Conservation (phyloP, 2,888 invertebrate species). For the Aphrophora alni region DNA sequence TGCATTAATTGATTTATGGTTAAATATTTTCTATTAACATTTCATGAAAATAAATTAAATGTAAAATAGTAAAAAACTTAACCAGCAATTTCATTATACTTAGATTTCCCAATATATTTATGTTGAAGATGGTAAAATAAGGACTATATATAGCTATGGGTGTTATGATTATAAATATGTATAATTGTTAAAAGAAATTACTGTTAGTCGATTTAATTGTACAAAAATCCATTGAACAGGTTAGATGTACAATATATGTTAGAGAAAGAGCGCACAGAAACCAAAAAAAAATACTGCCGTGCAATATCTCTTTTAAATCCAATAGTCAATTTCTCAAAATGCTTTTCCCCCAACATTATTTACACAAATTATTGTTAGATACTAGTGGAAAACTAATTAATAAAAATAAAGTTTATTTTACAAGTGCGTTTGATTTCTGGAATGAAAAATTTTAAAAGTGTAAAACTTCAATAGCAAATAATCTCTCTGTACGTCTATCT, state of each 20-base stretch:
- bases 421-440: not conserved
- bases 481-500: constrained; percentile 1
- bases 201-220: constrained; percentile 37
- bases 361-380: not conserved
- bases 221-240: constrained; percentile 23
- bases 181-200: constrained; percentile 37
- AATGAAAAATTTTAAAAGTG: not conserved
- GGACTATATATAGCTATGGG: constrained; percentile 27
- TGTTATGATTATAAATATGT: constrained; percentile 38
- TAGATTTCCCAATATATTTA: not conserved
- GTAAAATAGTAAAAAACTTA: not conserved
- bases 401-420: not conserved
- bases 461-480: not conserved
- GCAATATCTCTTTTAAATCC: not conserved
- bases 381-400: not conserved
- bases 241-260: not conserved
- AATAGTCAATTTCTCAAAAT: not conserved
- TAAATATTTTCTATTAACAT: no score
- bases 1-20: no score
- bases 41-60: not conserved
- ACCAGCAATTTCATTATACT: not conserved
- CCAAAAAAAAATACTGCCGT: not conserved
- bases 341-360: not conserved
- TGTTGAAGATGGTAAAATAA: not conserved
- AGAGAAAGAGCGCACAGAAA: not conserved